phyloP scores from a whole-genome alignment of 1,140 invertebrate genomes.

The Acromyrmex heyeri region DNA sequence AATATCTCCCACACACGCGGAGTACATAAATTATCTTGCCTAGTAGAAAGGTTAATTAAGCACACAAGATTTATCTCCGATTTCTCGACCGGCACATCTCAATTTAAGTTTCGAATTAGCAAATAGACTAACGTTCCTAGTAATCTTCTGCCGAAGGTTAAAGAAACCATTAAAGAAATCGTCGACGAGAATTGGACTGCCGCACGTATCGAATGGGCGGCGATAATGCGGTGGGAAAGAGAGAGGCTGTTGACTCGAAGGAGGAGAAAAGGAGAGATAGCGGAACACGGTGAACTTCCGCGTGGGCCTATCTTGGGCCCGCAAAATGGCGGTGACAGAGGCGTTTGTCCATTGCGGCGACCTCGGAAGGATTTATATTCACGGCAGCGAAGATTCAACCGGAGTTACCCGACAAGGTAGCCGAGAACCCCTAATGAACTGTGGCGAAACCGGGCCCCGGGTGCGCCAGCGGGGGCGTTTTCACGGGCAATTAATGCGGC shows the following conservation, averaged over 20 bases:
- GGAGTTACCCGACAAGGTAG: slow-evolving; percentile 60
- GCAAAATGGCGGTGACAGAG: slow-evolving; percentile 71
- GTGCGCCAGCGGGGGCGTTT: slow-evolving; percentile 73
- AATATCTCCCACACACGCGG: not conserved
- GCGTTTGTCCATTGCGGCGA: slow-evolving; percentile 41
- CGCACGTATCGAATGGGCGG: slow-evolving; percentile 68
- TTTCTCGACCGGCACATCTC: slow-evolving; percentile 31
- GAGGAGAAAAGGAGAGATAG: slow-evolving; percentile 39
- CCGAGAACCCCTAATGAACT: slow-evolving; percentile 74
- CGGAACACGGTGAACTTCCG: slow-evolving; percentile 74
- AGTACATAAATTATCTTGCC: slow-evolving; percentile 30
- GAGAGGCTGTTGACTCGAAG: slow-evolving; percentile 1
- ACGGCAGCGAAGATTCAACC: slow-evolving; percentile 64
- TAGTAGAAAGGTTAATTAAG: slow-evolving; percentile 9
- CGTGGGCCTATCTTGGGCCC: slow-evolving; percentile 74
- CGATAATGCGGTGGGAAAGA: slow-evolving; percentile 55
- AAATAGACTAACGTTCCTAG: not conserved
- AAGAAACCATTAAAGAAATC: slow-evolving; percentile 50
- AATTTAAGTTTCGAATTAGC: slow-evolving; percentile 37
- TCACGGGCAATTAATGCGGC: slow-evolving; percentile 78
- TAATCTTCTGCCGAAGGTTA: slow-evolving; percentile 54
- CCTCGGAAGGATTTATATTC: slow-evolving; percentile 73
- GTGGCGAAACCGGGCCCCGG: slow-evolving; percentile 69
- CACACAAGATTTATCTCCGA: slow-evolving; percentile 31
- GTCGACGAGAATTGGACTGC: slow-evolving; percentile 66